Evolutionary conservation across 2,888 invertebrate genomes (phyloP).

Genomic region (Pristionchus japonicus): DNA sequence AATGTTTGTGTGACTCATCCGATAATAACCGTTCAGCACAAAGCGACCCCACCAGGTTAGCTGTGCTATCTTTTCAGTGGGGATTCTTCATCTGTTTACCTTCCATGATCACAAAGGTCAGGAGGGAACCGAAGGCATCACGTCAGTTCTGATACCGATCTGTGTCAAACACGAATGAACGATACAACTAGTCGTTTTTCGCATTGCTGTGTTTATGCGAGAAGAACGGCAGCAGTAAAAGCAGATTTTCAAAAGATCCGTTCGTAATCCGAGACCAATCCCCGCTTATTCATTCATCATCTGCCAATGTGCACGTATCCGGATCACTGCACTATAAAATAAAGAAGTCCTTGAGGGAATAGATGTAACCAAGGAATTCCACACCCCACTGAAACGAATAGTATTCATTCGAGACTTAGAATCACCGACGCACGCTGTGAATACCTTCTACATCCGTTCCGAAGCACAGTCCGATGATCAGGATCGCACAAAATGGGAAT

Average conservation of each 20-base stretch:
- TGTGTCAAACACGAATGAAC: neutral
- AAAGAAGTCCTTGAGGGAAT: neutral
- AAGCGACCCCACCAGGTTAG: neutral
- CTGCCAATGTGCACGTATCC: neutral
- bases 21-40: slow-evolving; percentile 6
- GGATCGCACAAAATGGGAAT: neutral
- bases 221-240: neutral
- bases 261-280: neutral
- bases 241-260: neutral
- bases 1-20: slow-evolving; percentile 1
- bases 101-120: slow-evolving; percentile 25
- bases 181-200: neutral
- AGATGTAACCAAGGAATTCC: too few relatives aligned
- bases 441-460: neutral
- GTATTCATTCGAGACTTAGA: neutral
- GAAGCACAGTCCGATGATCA: neutral
- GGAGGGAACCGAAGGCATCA: neutral
- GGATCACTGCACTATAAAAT: neutral
- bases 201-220: neutral
- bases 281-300: neutral
- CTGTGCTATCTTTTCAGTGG: slow-evolving; percentile 5
- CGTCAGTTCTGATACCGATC: neutral
- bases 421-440: neutral
- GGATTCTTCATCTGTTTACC: slow-evolving; percentile 10
- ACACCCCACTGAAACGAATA: too few relatives aligned